Base-by-base conservation (phyloP, 1,140 invertebrate species). In the Aphidius gifuensis region DNA sequence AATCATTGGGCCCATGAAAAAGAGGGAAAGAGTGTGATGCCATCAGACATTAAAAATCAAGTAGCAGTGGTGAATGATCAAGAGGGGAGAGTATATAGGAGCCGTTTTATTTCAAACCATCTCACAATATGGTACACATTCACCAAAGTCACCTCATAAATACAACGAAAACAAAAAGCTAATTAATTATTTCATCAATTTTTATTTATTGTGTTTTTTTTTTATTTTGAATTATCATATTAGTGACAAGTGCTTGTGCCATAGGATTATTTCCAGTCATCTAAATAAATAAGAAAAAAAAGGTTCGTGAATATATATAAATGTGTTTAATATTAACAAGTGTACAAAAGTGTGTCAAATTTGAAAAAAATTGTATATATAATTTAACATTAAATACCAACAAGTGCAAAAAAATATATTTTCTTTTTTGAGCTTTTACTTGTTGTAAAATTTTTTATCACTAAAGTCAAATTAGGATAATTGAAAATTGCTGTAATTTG, bases 171-270 rank as follows among this genome's bases (percentile, higher is more conserved):
- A 47, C 46, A 9, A 47, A 8, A 8, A 45, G 7, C 1, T 8
- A 45, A 45, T 8, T 8, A 8, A 45, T 45, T 11, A 45, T 8
- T 45, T 45, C 1, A 45, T 11, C 7, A 11, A 11, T 6, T 8
- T 8, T 45, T 45, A 23, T 23, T n/a, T 21, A 21, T 49, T 9
- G 32, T 23, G 5, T 44, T 44, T 44, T 44, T 54, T 54, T 57
- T 60, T 44, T 50, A 45, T 11, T 7, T 7, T 44, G 6, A 44
- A 44, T 6, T 44, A 44, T 6, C 9, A 44, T 56, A 71, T 60
- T 55, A 78, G 76, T 78, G 76, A 72, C 76, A 77, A 78, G 76
- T 77, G 76, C 75, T 70, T 76, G 76, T 77, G 75, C 69, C 70
- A 75, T 60, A 64, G 58, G 58, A 64, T 60, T 58, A 64, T 40